Evolutionary conservation across 2,113 vertebrate species (phyloP).

Genomic region (Alosa alosa): DNA sequence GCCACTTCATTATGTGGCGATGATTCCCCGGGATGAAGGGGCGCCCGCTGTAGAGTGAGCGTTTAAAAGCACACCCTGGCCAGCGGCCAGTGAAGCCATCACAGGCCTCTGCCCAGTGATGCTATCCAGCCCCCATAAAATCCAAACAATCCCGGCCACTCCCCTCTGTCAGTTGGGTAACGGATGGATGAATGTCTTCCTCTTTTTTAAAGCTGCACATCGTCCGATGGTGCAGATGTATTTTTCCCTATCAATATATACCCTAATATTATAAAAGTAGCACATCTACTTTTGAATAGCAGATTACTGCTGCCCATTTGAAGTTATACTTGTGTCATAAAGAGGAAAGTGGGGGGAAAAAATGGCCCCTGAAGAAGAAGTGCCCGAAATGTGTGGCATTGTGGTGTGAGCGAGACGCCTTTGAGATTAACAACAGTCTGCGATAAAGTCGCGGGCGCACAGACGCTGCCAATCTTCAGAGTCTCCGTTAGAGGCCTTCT

Average conservation of each 20-base stretch:
- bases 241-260: background rate
- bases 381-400: background rate
- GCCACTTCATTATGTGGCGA: slow-evolving; percentile 1
- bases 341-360: background rate
- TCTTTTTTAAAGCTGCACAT: background rate
- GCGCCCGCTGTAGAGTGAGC: slow-evolving; percentile 27
- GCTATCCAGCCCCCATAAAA: slow-evolving; percentile 22
- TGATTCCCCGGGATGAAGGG: background rate
- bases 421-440: slow-evolving; percentile 1
- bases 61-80: slow-evolving; percentile 42
- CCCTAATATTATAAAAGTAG: background rate
- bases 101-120: slow-evolving; percentile 35
- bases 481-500: background rate
- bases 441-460: background rate
- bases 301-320: background rate
- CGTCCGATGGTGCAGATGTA: background rate
- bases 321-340: background rate
- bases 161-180: slow-evolving; percentile 30
- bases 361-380: background rate
- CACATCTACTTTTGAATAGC: background rate
- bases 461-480: background rate
- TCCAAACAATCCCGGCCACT: slow-evolving; percentile 30
- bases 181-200: slow-evolving; percentile 3
- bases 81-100: slow-evolving; percentile 41
- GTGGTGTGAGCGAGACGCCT: background rate